Base-by-base conservation (phyloP, 1,140 invertebrate genomes). In the Leptopilina boulardi region DNA sequence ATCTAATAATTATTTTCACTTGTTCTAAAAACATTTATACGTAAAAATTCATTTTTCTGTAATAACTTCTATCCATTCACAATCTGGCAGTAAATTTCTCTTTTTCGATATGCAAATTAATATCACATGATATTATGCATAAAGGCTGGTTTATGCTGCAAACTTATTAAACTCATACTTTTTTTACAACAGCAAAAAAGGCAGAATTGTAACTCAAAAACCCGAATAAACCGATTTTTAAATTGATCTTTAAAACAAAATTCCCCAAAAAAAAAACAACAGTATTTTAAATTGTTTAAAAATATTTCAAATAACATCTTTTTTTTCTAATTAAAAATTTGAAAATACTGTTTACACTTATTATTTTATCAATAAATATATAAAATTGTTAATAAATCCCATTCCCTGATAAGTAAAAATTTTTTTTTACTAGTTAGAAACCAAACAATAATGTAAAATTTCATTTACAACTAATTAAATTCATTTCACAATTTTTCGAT, bases 61-160 rank as follows among this genome's bases (percentile, higher is more conserved):
- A 66, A 38, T 38, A 56, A 21, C 54, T 11, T 23, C 19, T 56
- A 11, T 1, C 56, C 23, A 26, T 11, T 21, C 13, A 11, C 15
- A 66, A 66, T 30, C 13, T 30, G 59, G 15, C 59, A 66, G 23
- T 66, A 23, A 66, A 66, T 15, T n/a, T 66, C n/a, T 15, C 13
- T 30, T 34, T 3, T 13, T 30, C 21, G 59, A 66, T 66, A 66
- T 66, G 59, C 59, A 66, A 66, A 66, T 59, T 23, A 59, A n/a
- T 66, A 34, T 66, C 59, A 66, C 59, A 66, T 5, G 23, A 66
- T 66, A 66, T 30, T 30, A 66, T 66, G 59, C 59, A 13, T 66
- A 18, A n/a, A n/a, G 18, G 47, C 6, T n/a, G 47, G 15, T 18
- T 51, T 51, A 51, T n/a, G 15, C 11, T n/a, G n/a, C 42, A 26